These are phyloP conservation scores for Buceros bicornis DNA, from an alignment of 2,797 vertebrate genomes.

Conservation along the genomic window DNA sequence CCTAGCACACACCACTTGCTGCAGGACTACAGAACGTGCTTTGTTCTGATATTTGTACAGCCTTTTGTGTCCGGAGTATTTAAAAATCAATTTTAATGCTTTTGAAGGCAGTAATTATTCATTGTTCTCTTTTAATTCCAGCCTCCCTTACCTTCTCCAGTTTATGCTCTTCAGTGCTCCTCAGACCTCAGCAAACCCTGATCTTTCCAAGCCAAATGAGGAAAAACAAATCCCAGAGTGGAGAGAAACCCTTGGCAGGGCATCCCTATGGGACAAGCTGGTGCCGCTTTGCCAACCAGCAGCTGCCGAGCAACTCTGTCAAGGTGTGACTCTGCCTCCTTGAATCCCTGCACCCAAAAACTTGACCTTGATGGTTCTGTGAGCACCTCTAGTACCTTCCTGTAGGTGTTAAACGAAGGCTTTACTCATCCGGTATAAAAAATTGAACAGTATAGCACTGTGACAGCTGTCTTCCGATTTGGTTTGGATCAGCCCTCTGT, in stretches of 20 bases:
- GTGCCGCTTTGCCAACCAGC: neutral
- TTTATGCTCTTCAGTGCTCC: neutral
- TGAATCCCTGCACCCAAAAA: neutral
- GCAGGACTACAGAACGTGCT: neutral
- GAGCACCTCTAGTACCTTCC: neutral
- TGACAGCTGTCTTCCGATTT: neutral
- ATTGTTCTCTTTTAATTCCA: neutral
- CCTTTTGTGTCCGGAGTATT: neutral
- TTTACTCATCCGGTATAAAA: neutral
- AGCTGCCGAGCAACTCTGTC: neutral
- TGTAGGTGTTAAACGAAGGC: neutral
- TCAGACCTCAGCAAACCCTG: neutral
- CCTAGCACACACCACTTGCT: neutral
- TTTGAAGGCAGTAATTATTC: neutral
- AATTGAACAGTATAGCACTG: rapidly evolving
- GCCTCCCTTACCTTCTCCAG: neutral
- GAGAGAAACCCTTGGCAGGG: neutral
- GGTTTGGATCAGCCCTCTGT: rapidly evolving
- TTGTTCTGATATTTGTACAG: neutral
- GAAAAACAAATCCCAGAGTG: neutral
- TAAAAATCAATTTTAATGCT: neutral
- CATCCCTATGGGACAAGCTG: neutral
- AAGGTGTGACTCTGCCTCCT: neutral
- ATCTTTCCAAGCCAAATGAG: neutral
- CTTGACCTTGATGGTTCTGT: rapidly evolving